Base-by-base conservation (phyloP, 2,888 invertebrate genomes). In the Temnothorax rugatulus region DNA sequence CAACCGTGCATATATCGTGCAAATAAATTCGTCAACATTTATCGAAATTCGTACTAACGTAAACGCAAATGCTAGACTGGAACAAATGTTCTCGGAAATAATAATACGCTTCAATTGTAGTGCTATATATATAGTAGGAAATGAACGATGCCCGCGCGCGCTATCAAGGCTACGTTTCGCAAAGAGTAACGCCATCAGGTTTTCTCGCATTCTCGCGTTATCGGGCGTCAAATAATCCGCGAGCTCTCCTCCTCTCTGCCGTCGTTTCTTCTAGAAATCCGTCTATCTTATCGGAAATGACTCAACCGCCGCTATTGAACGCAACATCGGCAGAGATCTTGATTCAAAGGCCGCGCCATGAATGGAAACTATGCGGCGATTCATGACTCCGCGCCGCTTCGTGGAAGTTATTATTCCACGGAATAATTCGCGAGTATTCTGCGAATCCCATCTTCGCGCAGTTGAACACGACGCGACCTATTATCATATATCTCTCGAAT, bases 271-370 rank as follows among this genome's bases (percentile, higher is more conserved):
- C 64, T 52, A 76, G 64, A 71, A 84, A 76, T 44, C 11, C 47
- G 38, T 41, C 52, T 71, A 82, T 82, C 76, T 84, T 86, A 86
- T 86, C 86, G 71, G 25, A 71, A 75, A 79, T 86, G 82, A 84
- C 59, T 86, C 82, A 86, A 82, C 63, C 52, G 59, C 54, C 18
- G 57, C 54, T 81, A 73, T 86, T 77, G 74, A 84, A 29, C 71
- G 25, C 54, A 54, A 79, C 68, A 81, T 85, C 68, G 38, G 61
- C 76, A 47, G 52, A 61, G 52, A 71, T 79, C 79, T 47, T 21
- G 79, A 79, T 73, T 79, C 74, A 71, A 79, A 79, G 73, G 47
- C 64, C 47, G 15, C 38, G 25, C 57, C 79, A 34, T 79, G 71
- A 59, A 73, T 79, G 79, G 59, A 73, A 59, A 79, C 44, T 59